These are phyloP conservation scores for Hyles euphorbiae DNA, from an alignment of 1,140 invertebrate species.

Conservation along the genomic window DNA sequence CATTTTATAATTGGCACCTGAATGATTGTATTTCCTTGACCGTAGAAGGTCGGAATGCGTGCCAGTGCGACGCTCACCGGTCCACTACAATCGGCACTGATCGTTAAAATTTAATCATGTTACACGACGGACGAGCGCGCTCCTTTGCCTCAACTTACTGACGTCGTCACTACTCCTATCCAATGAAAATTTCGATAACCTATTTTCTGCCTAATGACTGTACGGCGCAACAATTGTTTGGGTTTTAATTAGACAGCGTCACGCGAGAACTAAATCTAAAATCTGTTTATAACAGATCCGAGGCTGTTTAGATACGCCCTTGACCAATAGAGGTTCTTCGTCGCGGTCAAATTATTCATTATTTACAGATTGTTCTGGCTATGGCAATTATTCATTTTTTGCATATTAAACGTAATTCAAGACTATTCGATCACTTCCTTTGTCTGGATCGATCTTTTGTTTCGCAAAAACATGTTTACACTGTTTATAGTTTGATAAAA, in stretches of 20 bases:
- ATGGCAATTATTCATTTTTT: constrained; percentile 3
- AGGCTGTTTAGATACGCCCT: constrained; percentile 45
- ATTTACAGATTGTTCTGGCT: constrained; percentile 1
- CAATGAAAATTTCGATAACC: neutral
- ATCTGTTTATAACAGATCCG: constrained; percentile 40
- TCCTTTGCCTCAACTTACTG: neutral
- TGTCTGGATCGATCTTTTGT: neutral
- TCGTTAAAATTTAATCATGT: constrained; percentile 34
- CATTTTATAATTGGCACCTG: constrained; percentile 52
- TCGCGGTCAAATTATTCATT: constrained; percentile 44
- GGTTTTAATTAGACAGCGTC: constrained; percentile 24
- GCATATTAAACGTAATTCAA: neutral
- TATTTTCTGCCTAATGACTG: neutral
- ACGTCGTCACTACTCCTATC: no score
- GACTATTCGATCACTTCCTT: neutral
- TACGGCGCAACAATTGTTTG: constrained; percentile 8
- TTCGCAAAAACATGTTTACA: neutral
- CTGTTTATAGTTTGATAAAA: no score
- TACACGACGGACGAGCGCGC: constrained; percentile 14
- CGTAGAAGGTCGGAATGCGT: constrained; percentile 54
- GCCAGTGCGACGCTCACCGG: constrained; percentile 43
- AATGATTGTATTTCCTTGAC: constrained; percentile 65
- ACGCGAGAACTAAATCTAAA: constrained; percentile 28
- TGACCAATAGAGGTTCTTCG: constrained; percentile 52
- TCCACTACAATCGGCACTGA: constrained; percentile 30